phyloP scores from a whole-genome alignment of 2,888 invertebrate species.

The Halictus quadricinctus region DNA sequence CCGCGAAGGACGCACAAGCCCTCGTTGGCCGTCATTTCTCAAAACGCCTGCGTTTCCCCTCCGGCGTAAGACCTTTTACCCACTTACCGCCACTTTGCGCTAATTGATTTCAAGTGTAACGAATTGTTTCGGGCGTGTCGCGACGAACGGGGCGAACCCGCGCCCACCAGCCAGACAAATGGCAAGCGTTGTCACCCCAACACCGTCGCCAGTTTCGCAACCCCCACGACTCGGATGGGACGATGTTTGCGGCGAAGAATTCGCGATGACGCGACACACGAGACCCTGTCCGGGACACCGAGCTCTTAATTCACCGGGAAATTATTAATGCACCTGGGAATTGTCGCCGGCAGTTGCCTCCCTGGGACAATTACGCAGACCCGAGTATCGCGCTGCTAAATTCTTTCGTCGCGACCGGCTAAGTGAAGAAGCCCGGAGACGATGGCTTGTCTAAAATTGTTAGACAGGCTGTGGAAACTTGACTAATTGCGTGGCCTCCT shows the following conservation, averaged over 20 bases:
- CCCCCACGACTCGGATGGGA: background rate
- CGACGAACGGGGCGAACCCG: slow-evolving; percentile 11
- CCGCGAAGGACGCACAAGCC: background rate
- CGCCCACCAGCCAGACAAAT: slow-evolving; percentile 57
- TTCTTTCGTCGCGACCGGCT: slow-evolving; percentile 7
- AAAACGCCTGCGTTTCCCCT: slow-evolving; percentile 39
- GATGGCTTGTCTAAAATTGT: background rate
- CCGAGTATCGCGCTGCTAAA: background rate
- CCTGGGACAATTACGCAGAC: slow-evolving; percentile 16
- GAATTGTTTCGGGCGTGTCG: slow-evolving; percentile 68
- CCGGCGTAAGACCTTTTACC: slow-evolving; percentile 61
- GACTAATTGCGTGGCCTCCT: background rate
- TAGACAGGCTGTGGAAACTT: background rate
- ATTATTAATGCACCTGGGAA: slow-evolving; percentile 21
- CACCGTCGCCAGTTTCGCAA: background rate
- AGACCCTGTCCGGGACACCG: background rate
- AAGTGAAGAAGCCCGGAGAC: background rate
- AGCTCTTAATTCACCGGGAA: slow-evolving; percentile 13
- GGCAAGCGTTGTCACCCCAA: slow-evolving; percentile 45
- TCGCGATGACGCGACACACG: slow-evolving; percentile 6
- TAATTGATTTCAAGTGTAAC: slow-evolving; percentile 73
- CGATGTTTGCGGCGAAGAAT: slow-evolving; percentile 28
- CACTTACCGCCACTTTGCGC: slow-evolving; percentile 69
- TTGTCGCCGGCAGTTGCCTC: background rate
- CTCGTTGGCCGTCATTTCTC: slow-evolving; percentile 63